A percentile compares a stretch with the other conserved stretches of the same genome.
Conservation (phyloP, 2,888 invertebrate species). For the Dilophus febrilis region DNA sequence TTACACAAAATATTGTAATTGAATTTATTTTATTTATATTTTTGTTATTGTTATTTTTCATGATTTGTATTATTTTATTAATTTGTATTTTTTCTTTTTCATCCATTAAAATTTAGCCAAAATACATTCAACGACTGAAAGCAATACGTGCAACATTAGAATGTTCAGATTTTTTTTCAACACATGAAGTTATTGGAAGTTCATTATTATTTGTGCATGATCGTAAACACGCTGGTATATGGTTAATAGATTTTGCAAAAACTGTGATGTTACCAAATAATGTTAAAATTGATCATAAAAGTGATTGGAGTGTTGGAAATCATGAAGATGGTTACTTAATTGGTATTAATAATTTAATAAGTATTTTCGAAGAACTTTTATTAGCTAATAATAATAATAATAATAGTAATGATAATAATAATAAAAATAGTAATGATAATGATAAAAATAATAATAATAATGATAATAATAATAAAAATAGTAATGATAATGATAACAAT, state of each 20-base stretch:
- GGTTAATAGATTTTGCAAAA: conserved; percentile 98
- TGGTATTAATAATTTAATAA: conserved; percentile 78
- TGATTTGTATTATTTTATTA: conserved; percentile 4
- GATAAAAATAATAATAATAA: too few species aligned
- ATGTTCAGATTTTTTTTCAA: conserved; percentile 75
- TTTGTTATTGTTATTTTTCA: conserved; percentile 3
- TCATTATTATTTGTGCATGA: conserved; percentile 92
- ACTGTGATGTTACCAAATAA: conserved; percentile 65
- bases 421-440: too few species aligned
- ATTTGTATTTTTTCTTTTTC: conserved; percentile 3
- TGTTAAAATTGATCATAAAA: conserved; percentile 57
- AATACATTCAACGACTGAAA: conserved; percentile 70
- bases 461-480: too few species aligned
- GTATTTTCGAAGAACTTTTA: conserved; percentile 42
- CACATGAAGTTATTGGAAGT: conserved; percentile 89
- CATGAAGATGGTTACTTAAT: conserved; percentile 93
- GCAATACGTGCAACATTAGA: conserved; percentile 68
- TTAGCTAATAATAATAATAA: neutral
- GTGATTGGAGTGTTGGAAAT: conserved; percentile 84
- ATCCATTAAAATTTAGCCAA: conserved; percentile 36
- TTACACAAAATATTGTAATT: conserved; percentile 63
- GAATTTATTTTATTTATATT: neutral
- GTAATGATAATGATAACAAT: too few species aligned
- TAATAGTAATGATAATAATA: too few species aligned
- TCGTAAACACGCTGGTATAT: conserved; percentile 68